phyloP scores from a whole-genome alignment of 2,113 vertebrate genomes.

The Cheirogaleus medius region DNA sequence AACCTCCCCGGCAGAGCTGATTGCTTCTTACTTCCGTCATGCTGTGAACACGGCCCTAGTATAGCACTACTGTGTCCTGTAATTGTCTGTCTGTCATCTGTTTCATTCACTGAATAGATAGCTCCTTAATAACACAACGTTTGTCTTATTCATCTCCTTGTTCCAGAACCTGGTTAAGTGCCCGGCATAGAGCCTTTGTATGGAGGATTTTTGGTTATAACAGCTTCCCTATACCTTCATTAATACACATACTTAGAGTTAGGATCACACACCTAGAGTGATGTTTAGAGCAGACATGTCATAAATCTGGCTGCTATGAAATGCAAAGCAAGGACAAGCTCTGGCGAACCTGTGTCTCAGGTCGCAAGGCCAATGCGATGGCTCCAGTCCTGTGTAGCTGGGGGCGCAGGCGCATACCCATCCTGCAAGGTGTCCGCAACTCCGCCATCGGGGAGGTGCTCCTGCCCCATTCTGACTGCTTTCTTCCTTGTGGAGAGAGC shows the following conservation, averaged over 20 bases:
- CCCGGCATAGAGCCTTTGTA: background rate
- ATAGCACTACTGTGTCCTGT: no score
- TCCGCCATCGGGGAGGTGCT: background rate
- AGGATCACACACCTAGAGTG: background rate
- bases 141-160: background rate
- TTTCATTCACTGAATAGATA: background rate
- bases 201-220: background rate
- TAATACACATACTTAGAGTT: background rate
- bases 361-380: background rate
- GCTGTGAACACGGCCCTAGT: no score
- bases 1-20: background rate
- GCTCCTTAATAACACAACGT: background rate
- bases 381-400: background rate
- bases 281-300: background rate
- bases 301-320: background rate
- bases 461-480: background rate
- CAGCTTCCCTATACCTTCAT: background rate
- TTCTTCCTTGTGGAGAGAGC: background rate
- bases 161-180: background rate
- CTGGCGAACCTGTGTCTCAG: background rate
- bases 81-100: background rate
- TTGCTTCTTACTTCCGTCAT: background rate
- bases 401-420: no score
- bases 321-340: background rate
- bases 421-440: background rate